These are phyloP conservation scores for Caranx ignobilis DNA, from an alignment of 2,113 vertebrate species.

Conservation along the genomic window DNA sequence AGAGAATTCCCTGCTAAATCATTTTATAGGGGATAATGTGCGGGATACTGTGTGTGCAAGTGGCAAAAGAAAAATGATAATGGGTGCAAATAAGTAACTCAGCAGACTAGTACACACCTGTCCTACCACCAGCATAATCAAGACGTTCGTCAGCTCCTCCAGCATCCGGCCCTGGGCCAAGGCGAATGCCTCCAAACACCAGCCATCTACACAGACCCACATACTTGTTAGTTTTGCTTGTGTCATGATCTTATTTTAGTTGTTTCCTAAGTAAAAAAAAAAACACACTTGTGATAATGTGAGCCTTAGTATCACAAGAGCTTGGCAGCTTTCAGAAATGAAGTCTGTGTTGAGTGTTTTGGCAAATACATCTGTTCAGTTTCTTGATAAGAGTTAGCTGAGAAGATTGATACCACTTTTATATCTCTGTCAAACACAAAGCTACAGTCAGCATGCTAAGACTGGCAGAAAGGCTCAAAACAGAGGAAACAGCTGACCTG, in stretches of 20 bases:
- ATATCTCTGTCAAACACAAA: too few relatives aligned
- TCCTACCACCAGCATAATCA: conserved; percentile 90
- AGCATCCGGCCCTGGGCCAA: conserved; percentile 88
- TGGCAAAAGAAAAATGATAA: neutral
- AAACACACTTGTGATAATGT: neutral
- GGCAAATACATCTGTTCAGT: too few relatives aligned
- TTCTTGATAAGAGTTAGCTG: too few relatives aligned
- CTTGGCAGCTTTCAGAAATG: neutral
- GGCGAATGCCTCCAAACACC: conserved; percentile 93
- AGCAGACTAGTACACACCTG: conserved; percentile 64
- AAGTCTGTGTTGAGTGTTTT: neutral
- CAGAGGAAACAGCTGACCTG: neutral
- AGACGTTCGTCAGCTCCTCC: conserved; percentile 82
- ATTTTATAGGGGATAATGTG: too few relatives aligned
- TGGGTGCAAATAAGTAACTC: neutral
- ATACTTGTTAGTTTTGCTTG: neutral
- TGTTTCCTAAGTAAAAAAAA: neutral
- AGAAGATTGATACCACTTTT: too few relatives aligned
- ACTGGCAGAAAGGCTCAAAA: too few relatives aligned
- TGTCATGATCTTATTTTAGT: neutral
- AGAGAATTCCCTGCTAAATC: too few relatives aligned
- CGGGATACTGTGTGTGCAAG: neutral
- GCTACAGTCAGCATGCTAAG: too few relatives aligned
- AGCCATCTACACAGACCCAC: conserved; percentile 82
- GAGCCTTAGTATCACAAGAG: neutral